Evolutionary conservation across 1,140 invertebrate genomes (phyloP), one percentile per base, ranked within the genome.

Genomic region (Caenorhabditis briggsae): DNA sequence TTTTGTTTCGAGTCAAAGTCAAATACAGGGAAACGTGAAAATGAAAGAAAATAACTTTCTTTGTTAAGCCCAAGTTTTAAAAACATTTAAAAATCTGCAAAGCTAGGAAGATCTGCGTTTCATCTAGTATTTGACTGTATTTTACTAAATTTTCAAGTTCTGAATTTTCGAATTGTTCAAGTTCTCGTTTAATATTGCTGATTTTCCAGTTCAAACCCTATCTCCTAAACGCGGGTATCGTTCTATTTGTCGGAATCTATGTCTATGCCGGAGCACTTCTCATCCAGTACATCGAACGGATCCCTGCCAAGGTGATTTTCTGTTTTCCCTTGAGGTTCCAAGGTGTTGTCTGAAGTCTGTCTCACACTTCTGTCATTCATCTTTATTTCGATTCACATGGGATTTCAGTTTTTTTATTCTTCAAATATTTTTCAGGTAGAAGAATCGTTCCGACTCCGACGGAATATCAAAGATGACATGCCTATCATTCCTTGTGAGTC

Each of bases 391-490:
- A 70, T 70, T 70, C n/a, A 11, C n/a, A 33, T 48, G 11, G 64
- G 23, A 46, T 16, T 16, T 18, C 12, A 41, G 5, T 41, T 65
- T 41, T 33, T 41, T 70, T 16, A 9, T 18, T 7, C 23, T 70
- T 11, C 5, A 23, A 78, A n/a, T n/a, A n/a, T n/a, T n/a, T 78
- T 78, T 78, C 43, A 78, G 70, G 43, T 50, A 25, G 70, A 78
- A 78, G 70, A 78, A 78, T 78, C 70, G 46, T 78, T 78, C 70
- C 48, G 70, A 50, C 70, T 78, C 53, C 70, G 70, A 50, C 70
- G 70, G 20, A 78, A 78, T 23, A 50, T 46, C 33, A 23, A 43
- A 78, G 70, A 50, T 50, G 70, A 78, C 12, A 50, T 78, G 70
- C 46, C 46, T 25, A 78, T 78, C 20, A 78, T 78, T 78, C 70